Conservation (phyloP, 2,888 invertebrate species). For the Diarsia brunnea region DNA sequence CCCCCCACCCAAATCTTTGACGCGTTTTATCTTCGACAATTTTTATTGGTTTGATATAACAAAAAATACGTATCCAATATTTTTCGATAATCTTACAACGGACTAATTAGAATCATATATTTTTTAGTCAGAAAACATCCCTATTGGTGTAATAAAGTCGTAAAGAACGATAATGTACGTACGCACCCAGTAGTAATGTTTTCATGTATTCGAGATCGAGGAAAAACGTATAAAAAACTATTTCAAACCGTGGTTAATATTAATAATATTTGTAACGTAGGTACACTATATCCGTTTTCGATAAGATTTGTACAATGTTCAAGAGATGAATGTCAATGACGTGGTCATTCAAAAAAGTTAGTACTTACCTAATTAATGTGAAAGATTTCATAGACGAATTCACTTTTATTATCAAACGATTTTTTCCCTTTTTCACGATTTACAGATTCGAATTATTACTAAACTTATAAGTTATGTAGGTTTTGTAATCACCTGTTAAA, state of each 20-base stretch:
- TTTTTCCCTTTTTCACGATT: background rate
- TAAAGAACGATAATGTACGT: background rate
- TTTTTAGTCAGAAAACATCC: too few relatives aligned
- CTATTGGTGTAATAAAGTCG: background rate
- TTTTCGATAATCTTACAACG: too few relatives aligned
- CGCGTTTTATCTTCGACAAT: too few relatives aligned
- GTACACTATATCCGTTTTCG: background rate
- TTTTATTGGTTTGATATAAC: too few relatives aligned
- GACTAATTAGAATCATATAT: too few relatives aligned
- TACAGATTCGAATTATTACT: background rate
- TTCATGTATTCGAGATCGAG: conserved; percentile 46
- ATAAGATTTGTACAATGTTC: conserved; percentile 7
- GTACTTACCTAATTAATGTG: too few relatives aligned
- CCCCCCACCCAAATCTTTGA: too few relatives aligned
- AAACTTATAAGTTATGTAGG: background rate
- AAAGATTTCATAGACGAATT: background rate
- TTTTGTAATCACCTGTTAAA: too few relatives aligned
- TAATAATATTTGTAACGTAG: background rate
- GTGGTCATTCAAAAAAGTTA: background rate
- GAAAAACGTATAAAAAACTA: conserved; percentile 43
- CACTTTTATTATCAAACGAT: background rate
- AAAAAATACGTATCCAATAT: too few relatives aligned
- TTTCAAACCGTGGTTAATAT: conserved; percentile 18
- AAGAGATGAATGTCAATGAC: too few relatives aligned
- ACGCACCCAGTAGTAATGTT: conserved; percentile 13